These are phyloP conservation scores for Anagyrus pseudococci DNA, from an alignment of 2,888 invertebrate species.

Conservation along the genomic window DNA sequence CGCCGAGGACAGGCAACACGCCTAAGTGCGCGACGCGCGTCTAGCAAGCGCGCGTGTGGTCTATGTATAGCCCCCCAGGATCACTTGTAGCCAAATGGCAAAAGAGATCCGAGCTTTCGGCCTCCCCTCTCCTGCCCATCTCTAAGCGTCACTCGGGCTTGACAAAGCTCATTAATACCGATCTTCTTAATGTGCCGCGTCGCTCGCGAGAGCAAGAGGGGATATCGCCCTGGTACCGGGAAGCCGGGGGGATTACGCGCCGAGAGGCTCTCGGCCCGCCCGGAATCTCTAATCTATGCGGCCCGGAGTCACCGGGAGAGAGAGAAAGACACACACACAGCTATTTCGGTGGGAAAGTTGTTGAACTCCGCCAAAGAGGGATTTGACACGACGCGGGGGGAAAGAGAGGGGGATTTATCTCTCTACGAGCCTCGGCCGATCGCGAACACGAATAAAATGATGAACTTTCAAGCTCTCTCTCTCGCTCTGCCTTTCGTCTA, in stretches of 20 bases:
- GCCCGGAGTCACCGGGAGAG: no score
- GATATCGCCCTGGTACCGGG: slow-evolving; percentile 37
- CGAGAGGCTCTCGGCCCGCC: not conserved
- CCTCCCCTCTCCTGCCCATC: no score
- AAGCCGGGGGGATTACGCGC: slow-evolving; percentile 22
- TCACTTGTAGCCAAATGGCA: slow-evolving; percentile 17
- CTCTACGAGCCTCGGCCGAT: no score
- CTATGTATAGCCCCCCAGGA: slow-evolving; percentile 62
- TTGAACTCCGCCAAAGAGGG: not conserved
- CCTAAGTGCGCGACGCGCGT: no score
- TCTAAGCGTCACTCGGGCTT: slow-evolving; percentile 58
- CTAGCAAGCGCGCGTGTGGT: no score
- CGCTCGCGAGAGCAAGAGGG: slow-evolving; percentile 57
- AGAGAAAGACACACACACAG: no score
- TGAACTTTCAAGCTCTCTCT: no score
- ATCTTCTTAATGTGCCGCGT: slow-evolving; percentile 59
- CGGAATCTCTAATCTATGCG: not conserved
- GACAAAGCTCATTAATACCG: slow-evolving; percentile 62
- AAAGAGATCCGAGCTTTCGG: not conserved
- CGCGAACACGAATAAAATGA: no score
- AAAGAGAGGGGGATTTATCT: no score
- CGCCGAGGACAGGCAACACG: no score
- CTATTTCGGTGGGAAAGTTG: not conserved
- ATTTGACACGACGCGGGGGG: no score
- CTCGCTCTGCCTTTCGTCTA: no score